Percentiles rank a stretch among this genome's conserved stretches.
phyloP scores from a whole-genome alignment of 2,888 invertebrate genomes.

The Megaustenia siamemsis region DNA sequence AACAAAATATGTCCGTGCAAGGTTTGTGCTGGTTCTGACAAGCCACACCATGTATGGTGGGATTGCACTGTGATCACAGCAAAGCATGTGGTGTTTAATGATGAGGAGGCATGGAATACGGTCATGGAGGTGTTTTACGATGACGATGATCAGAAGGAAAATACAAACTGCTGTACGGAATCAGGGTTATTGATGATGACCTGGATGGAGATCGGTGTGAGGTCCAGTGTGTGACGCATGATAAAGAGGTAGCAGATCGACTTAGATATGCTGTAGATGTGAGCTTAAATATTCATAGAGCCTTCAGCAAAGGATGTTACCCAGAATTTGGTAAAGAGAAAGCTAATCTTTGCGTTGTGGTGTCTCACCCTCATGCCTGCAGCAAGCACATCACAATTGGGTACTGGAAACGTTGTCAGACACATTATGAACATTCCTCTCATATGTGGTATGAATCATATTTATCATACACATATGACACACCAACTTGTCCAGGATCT shows the following conservation, averaged over 20 bases:
- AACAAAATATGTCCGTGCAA: conserved; percentile 31
- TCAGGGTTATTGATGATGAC: background rate
- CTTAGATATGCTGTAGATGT: background rate
- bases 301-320: background rate
- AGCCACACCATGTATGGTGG: background rate
- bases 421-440: background rate
- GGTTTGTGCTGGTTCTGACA: background rate
- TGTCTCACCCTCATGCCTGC: conserved; percentile 35
- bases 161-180: conserved; percentile 2
- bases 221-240: conserved; percentile 13
- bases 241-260: background rate
- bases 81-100: conserved; percentile 25
- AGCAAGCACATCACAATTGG: conserved; percentile 28
- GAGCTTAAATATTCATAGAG: background rate
- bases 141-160: background rate
- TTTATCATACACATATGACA: conserved; percentile 3
- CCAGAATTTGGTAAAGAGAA: background rate
- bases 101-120: conserved; percentile 20
- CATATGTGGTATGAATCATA: background rate
- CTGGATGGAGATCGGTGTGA: background rate
- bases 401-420: background rate
- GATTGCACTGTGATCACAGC: background rate
- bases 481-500: conserved; percentile 23
- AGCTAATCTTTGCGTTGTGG: background rate
- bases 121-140: background rate